Base-by-base conservation (phyloP, 2,888 invertebrate species). In the Pecten maximus region DNA sequence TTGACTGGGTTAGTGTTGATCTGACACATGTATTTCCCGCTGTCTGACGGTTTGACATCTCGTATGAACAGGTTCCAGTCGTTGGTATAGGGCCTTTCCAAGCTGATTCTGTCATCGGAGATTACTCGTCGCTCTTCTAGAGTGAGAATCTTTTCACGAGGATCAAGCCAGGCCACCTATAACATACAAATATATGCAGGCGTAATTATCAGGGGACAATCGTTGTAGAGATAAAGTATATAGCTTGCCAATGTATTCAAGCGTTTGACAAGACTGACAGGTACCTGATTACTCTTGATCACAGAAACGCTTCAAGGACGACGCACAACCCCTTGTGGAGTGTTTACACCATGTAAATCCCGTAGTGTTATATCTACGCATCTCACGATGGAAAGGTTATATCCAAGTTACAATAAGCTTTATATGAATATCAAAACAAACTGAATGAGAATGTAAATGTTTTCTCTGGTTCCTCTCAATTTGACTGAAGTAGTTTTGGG, bases 1-100 rank as follows among this genome's bases (percentile, higher is more conserved):
- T 95, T 96, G n/a, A 95, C 94, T 1, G 96, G 96, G 50, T 93
- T 90, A 2, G 96, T 96, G 94, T 96, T 96, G 74, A 96, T 95
- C 90, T 96, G 96, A 89, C 96, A 96, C 87, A 94, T 94, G 93
- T 96, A 96, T 40, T 94, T 94, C 2, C 96, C 96, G 60, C 94
- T 92, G 91, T 96, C 96, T 0, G 93, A 91, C 23, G 92, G 93
- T 39, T 93, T 92, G 16, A 96, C 95, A 16, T 91, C 91, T 12
- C 95, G 92, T 40, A 96, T 96, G 92, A 95, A 95, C 19, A 96
- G 94, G 90, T 96, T 96, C 96, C 96, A 96, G 91, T 96, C 96
- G 89, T 94, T 94, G 44, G 93, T 92, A 74, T 94, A 95, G 0
- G 96, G 96, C 35, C 96, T 92, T 91, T 96, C 95, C 40, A 96